Evolutionary conservation across 2,797 vertebrate genomes (phyloP).

Genomic region (Hydrocynus forskahlii): DNA sequence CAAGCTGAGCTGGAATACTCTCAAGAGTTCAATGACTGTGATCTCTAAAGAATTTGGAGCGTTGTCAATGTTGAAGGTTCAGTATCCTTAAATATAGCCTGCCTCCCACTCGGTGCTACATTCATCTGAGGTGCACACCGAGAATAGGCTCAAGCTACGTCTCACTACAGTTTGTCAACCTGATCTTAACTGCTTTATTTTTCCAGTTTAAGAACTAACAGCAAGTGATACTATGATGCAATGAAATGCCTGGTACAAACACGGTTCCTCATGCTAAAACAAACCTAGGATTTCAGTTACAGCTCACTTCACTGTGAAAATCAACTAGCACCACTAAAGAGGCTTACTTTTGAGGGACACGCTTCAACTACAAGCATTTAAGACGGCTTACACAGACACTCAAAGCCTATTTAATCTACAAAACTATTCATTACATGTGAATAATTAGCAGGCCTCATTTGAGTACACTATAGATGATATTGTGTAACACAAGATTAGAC

Average conservation of each 20-base stretch:
- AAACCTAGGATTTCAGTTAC: not conserved
- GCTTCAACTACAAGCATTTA: slow-evolving; percentile 4
- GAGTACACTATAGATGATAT: slow-evolving; percentile 1
- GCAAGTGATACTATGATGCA: not conserved
- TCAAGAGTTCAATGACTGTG: slow-evolving; percentile 50
- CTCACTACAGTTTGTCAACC: not conserved
- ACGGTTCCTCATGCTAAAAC: not conserved
- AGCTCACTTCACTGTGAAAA: slow-evolving; percentile 4
- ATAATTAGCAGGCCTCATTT: not conserved
- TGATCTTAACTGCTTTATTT: not conserved
- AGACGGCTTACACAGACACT: not conserved
- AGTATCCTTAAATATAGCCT: slow-evolving; percentile 9
- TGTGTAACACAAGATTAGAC: slow-evolving; percentile 5
- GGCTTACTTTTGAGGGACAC: not conserved
- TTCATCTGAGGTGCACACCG: not conserved
- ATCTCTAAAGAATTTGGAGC: slow-evolving; percentile 35
- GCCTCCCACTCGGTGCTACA: not conserved
- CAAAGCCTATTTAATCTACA: not conserved
- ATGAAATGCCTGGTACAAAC: not conserved
- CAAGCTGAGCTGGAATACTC: slow-evolving; percentile 39
- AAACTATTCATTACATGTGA: not conserved
- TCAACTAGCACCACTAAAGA: not conserved
- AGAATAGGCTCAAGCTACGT: not conserved
- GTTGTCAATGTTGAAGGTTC: slow-evolving; percentile 38
- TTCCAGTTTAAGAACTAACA: not conserved